Evolutionary conservation across 2,888 invertebrate genomes (phyloP).

Genomic region (Tiphia femorata): DNA sequence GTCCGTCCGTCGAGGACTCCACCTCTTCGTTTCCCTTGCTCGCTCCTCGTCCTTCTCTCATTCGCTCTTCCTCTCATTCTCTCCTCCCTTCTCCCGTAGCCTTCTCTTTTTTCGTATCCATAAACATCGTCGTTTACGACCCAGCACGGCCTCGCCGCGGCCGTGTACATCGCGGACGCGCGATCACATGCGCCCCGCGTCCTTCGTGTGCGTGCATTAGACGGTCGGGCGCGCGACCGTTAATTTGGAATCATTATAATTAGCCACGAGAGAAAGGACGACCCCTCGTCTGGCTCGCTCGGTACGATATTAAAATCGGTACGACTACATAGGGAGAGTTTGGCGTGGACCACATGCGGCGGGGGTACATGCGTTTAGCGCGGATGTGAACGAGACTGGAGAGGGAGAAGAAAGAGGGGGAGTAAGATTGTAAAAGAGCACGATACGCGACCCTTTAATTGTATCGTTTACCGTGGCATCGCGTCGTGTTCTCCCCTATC

Average conservation of each 20-base stretch:
- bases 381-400: too few species aligned
- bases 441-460: too few species aligned
- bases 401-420: too few species aligned
- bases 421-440: too few species aligned
- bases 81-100: neutral
- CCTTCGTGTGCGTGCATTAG: constrained; percentile 4
- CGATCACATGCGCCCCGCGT: too few species aligned
- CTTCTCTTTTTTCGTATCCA: constrained; percentile 23
- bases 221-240: constrained; percentile 33
- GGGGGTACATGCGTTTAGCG: too few species aligned
- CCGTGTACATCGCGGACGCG: constrained; percentile 8
- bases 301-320: constrained; percentile 26
- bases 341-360: too few species aligned
- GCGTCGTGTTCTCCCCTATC: too few species aligned
- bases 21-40: neutral
- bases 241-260: constrained; percentile 54
- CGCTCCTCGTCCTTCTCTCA: neutral
- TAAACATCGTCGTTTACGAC: constrained; percentile 51
- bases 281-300: constrained; percentile 3
- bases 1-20: constrained; percentile 12
- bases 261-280: constrained; percentile 27
- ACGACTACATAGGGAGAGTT: too few species aligned
- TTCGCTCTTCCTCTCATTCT: neutral
- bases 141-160: constrained; percentile 8
- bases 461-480: too few species aligned